Evolutionary conservation across 2,113 vertebrate species (phyloP), one percentile per base, ranked within the genome.

Genomic region (Ailurus styani): DNA sequence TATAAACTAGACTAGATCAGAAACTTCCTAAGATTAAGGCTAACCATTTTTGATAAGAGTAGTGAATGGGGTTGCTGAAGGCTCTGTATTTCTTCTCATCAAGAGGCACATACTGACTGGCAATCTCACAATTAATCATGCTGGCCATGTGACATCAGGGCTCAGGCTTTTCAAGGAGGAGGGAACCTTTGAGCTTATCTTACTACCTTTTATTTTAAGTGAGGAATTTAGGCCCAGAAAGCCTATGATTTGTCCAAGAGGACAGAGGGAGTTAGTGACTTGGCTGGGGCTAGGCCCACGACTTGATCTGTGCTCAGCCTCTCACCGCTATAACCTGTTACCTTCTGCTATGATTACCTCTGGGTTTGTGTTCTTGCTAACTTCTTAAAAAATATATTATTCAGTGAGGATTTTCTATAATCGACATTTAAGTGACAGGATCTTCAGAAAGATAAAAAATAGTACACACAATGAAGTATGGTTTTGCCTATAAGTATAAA

Each of bases 381-480:
- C 82, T 82, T 50, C 50, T 45, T 23, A n/a, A 72, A 72, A 78
- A 68, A 64, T n/a, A 27, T 52, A 60, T 55, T 47, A 29, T 64
- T 90, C 70, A 78, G 85, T 54, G 57, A 62, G 55, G 25, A 45
- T 84, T 89, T 75, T 91, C 45, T 88, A 40, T 93, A 87, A 70
- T 37, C 3, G 21, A 45, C n/a, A 81, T 52, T 77, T 81, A 79
- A 54, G 40, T 87, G 52, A 90, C 29, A 72, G 27, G 34, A 57
- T 83, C 60, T 91, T 95, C 54, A 82, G 64, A 86, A 93, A 93
- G 86, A 95, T 34, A 13, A 34, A 87, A 95, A 93, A 21, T n/a
- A 87, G 15, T 40, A 57, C 7, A 45, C 55, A 66, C 47, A 86
- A 25, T 68, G 27, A 70, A 54, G 34, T 89, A 5, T 70, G 42